Conservation (phyloP, 1,140 invertebrate species). For the Zaprionus gabonicus region DNA sequence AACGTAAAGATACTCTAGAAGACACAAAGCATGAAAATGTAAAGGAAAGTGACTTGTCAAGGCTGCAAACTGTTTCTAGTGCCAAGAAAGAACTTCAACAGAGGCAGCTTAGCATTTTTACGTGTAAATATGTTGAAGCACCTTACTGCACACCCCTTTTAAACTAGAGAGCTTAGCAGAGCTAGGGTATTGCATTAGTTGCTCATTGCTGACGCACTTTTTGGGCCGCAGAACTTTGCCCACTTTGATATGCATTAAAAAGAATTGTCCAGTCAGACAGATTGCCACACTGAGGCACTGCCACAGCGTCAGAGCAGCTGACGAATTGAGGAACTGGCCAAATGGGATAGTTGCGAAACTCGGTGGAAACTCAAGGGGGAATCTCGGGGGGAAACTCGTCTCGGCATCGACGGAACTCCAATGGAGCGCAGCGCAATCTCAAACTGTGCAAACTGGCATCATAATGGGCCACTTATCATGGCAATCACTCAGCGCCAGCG, state of each 20-base stretch:
- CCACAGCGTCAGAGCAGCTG: conserved; percentile 2
- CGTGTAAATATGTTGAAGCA: too few relatives aligned
- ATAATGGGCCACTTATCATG: conserved; percentile 83
- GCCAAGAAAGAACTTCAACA: too few relatives aligned
- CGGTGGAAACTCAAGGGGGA: not conserved
- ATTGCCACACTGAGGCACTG: conserved; percentile 4
- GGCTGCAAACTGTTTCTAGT: not conserved
- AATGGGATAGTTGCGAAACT: not conserved
- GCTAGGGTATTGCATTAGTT: conserved; percentile 23
- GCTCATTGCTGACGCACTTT: conserved; percentile 71
- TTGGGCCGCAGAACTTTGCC: conserved; percentile 65
- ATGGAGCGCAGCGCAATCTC: conserved; percentile 33
- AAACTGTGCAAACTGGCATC: conserved; percentile 68
- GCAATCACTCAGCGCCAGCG: conserved; percentile 77
- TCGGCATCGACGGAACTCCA: not conserved
- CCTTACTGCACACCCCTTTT: too few relatives aligned
- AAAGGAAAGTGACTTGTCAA: not conserved
- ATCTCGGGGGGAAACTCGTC: not conserved
- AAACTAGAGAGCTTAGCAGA: not conserved
- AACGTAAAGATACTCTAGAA: not conserved
- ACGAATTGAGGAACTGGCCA: conserved; percentile 20
- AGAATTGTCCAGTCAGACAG: conserved; percentile 47
- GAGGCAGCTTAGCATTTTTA: too few relatives aligned
- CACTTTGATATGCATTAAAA: conserved; percentile 80
- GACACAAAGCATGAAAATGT: too few relatives aligned